These are phyloP conservation scores for Nannospalax galili DNA, from an alignment of 2,113 vertebrate genomes.

Conservation along the genomic window DNA sequence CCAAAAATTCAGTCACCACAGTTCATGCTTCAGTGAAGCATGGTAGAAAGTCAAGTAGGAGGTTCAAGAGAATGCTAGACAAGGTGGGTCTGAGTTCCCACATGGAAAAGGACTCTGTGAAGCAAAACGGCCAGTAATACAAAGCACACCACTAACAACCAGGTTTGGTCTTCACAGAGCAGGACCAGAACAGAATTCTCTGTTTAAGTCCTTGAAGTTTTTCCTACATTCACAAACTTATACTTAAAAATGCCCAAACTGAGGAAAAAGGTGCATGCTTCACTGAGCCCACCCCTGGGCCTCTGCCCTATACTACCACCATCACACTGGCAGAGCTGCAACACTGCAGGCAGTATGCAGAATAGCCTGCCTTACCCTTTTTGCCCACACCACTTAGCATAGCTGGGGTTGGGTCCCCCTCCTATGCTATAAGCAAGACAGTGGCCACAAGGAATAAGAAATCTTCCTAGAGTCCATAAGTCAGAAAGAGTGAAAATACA, in stretches of 20 bases:
- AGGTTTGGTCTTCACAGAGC: neutral
- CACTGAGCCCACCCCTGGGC: neutral
- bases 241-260: neutral
- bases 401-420: neutral
- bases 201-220: neutral
- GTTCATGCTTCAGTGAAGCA: neutral
- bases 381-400: neutral
- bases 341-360: neutral
- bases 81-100: neutral
- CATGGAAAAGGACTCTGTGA: neutral
- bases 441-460: neutral
- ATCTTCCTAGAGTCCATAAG: neutral
- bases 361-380: neutral
- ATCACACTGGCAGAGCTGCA: neutral
- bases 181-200: neutral
- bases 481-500: neutral
- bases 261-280: neutral
- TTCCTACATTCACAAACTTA: neutral
- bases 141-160: neutral
- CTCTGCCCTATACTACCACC: neutral
- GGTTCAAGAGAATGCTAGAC: neutral
- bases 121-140: neutral
- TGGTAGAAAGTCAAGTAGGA: neutral
- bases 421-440: neutral
- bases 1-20: neutral